Evolutionary conservation across 1,140 invertebrate genomes (phyloP), one percentile per base, ranked within the genome.

Genomic region (Tenebrio molitor): DNA sequence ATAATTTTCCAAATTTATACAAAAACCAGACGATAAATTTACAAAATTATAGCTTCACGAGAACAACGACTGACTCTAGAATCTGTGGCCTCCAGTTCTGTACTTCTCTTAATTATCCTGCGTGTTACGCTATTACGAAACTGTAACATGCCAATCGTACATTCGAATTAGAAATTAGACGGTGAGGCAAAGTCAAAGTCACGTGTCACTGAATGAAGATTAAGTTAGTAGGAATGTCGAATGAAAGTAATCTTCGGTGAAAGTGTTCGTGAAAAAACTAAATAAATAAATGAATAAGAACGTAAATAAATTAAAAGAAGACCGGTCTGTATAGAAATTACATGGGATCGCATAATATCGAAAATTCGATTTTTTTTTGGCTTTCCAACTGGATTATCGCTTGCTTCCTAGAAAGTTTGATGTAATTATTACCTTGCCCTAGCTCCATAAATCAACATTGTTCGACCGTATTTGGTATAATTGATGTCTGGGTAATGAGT

Each of bases 371-470:
- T 17, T 19, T 16, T 4, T n/a, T 19, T 1, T 6, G 29, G 29
- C 29, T 33, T 33, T 33, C 29, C 29, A 33, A n/a, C n/a, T n/a
- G n/a, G n/a, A 5, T 33, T 10, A 33, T 5, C 29, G 29, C 29
- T n/a, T n/a, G 29, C 10, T 21, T 50, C 44, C 16, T 50, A 25
- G 44, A 50, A 50, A 50, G 44, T 50, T 50, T 50, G 44, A 50
- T 50, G 44, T 50, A 50, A 50, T 50, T 50, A 50, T 50, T 50
- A 50, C 44, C 44, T 50, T 50, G 44, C 44, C 44, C 44, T 50
- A 50, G 44, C 44, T 8, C 15, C 44, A 50, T 50, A 50, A 50
- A 50, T 50, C 44, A 50, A 50, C 44, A 50, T 50, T 50, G 44
- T 19, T 21, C 19, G 7, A 19, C 44, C 44, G 10, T 50, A 50